Evolutionary conservation across 2,888 invertebrate genomes (phyloP), one percentile per base, ranked within the genome.

Genomic region (Diloba caeruleocephala): DNA sequence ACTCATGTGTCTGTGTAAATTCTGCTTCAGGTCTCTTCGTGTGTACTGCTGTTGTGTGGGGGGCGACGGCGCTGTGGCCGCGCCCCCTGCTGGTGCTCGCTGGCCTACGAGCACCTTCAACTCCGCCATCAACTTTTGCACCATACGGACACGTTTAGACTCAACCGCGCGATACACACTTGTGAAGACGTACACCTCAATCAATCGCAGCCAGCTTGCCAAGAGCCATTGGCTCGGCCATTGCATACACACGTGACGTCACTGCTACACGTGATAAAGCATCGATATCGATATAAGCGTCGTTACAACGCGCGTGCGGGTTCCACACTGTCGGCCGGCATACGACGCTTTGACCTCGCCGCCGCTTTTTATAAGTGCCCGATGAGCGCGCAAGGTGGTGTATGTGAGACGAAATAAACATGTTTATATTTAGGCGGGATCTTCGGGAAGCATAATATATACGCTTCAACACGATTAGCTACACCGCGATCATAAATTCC

Each of bases 1-100:
- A 84, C 89, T 92, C 93, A 94, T 94, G 77, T 94, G 93, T 68
- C 89, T 88, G 75, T 94, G 90, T 28, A 94, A 88, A 75, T 94
- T 94, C 49, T 90, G 89, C 79, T 92, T 93, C 55, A 94, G 89
- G 71, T 94, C 94, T 63, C 88, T 81, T 28, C 94, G 82, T 36
- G 92, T 82, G 80, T 93, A 93, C 50, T 87, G 89, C 54, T 87
- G 91, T 49, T 88, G 91, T 15, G 69, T 60, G 74, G 71, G 62
- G 50, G 65, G 54, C 74, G 73, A 50, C 76, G 78, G 57, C 76
- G 73, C 51, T 76, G 76, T 69, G 74, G 78, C 79, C 68, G 77
- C 71, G 54, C 83, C 86, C 73, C 86, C 88, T 53, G 82, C 73
- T 74, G 88, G 90, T 76, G 92, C 88, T 84, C 94, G 86, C 84